Base-by-base conservation (phyloP, 2,113 vertebrate species). In the Spea multiplicata region DNA sequence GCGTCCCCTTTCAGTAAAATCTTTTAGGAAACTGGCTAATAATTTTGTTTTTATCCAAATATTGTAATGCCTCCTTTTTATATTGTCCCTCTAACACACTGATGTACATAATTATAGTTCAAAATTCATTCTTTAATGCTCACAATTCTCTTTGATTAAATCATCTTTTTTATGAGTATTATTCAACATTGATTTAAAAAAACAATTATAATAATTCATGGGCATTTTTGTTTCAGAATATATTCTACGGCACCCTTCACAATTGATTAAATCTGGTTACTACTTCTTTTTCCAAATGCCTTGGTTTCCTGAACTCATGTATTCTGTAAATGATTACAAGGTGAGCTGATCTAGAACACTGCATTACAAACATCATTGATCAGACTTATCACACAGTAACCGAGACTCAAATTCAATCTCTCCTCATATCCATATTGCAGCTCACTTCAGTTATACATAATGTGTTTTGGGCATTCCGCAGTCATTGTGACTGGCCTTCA, bases 231-330 rank as follows among this genome's bases (percentile, higher is more conserved):
- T 93, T 92, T 89, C 91, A 99, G 97, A 99, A 93, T 98, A 98
- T 81, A 93, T 96, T 81, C 92, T 98, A 85, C 93, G 90, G 86
- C 94, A 97, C 86, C 96, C 96, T 81, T 94, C 94, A 87, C 97
- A 98, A 92, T 89, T 98, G 89, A 93, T 97, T 88, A 98, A 96
- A 89, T 98, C 94, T 87, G 95, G 95, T 85, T 94, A 94, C 89
- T 98, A 94, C 90, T 99, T 97, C 89, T 98, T 98, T 92, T 98
- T 98, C 92, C 97, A 99, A 94, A 92, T 98, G 90, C 95, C 97
- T 76, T 91, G 94, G 90, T 94, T 99, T 84, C 97, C 97, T 48
- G 97, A 99, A 91, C 92, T 99, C 88, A 97, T 96, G 94, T 94
- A 98, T 88, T 95, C 96, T 89, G 94, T 99, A 93, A 95, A 97